A percentile compares a stretch with the other conserved stretches of the same genome.
Evolutionary conservation across 2,888 invertebrate genomes (phyloP).

Genomic region (Coleophora deauratella): DNA sequence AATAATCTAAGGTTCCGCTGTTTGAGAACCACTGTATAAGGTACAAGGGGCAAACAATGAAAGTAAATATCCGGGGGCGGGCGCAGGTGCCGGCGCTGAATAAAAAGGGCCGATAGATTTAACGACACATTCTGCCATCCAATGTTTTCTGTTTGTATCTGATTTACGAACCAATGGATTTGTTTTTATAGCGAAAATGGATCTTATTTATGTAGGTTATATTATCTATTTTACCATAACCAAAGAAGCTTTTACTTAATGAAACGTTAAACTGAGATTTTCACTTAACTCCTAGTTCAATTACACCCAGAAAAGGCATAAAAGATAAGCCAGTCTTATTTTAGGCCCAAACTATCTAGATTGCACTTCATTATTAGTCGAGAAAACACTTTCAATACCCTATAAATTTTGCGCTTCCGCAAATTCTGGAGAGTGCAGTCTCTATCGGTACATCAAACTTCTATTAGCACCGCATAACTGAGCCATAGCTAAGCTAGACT

Average conservation of each 20-base stretch:
- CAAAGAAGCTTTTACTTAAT: no score
- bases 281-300: no score
- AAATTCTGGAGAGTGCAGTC: constrained; percentile 11
- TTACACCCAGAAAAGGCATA: no score
- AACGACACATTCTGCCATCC: constrained; percentile 3
- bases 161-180: constrained; percentile 1
- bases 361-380: background rate
- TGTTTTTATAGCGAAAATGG: background rate
- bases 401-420: constrained; percentile 11
- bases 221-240: no score
- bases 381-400: background rate
- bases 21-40: no score
- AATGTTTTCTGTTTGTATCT: constrained; percentile 3
- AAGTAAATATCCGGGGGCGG: constrained; percentile 11
- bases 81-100: constrained; percentile 6
- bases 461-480: constrained; percentile 29
- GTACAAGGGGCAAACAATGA: constrained; percentile 15
- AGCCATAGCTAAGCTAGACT: constrained; percentile 4
- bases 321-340: background rate
- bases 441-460: constrained; percentile 35
- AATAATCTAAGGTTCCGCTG: background rate
- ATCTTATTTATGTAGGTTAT: no score
- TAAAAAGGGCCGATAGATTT: constrained; percentile 7
- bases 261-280: no score
- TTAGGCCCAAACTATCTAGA: background rate